Evolutionary conservation across 2,797 vertebrate species (phyloP), one percentile per base, ranked within the genome.

Genomic region (Myoxocephalus aenaeus): DNA sequence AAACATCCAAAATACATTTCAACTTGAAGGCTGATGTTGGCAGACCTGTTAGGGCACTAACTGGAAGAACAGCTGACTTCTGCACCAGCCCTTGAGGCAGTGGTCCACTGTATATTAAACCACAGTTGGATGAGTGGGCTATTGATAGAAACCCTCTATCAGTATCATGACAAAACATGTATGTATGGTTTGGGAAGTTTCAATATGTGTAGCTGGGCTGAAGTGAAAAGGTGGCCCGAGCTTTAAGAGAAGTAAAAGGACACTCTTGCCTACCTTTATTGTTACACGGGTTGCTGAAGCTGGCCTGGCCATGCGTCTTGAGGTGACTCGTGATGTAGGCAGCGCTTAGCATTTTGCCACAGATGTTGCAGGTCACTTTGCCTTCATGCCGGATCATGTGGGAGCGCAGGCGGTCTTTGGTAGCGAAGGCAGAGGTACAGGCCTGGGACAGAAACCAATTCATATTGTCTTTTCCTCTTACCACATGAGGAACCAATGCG

Each of bases 361-460:
- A 99, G 93, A 99, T 98, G 94, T 98, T 98, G 91, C 98, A 99
- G 54, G 98, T 98, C 89, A 99, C 97, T 92, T 99, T 99, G 90
- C 97, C 98, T 94, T 99, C 97, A 25, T 99, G 98, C 87, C 97
- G 96, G 88, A 99, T 97, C 98, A 99, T 99, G 93, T 99, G 98
- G 82, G 98, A 98, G 92, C 97, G 96, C 87, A 99, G 96, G 78
- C 97, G 96, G 95, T 99, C 97, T 98, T 99, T 99, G 96, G 97
- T 99, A 94, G 98, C 98, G 84, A 99, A 99, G 92, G 97, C 97
- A 76, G 97, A 97, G 86, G 97, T 97, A 93, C 97, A 99, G 54
- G 97, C 97, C 98, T 99, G 86, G 53, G 86, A 59, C 11, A 48
- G n/a, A 36, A 66, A 18, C 2, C 8, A 56, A 8, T 22, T 0